Conservation (phyloP, 53 echinoderm and acorn worm genomes). For the Arbacia lixula region DNA sequence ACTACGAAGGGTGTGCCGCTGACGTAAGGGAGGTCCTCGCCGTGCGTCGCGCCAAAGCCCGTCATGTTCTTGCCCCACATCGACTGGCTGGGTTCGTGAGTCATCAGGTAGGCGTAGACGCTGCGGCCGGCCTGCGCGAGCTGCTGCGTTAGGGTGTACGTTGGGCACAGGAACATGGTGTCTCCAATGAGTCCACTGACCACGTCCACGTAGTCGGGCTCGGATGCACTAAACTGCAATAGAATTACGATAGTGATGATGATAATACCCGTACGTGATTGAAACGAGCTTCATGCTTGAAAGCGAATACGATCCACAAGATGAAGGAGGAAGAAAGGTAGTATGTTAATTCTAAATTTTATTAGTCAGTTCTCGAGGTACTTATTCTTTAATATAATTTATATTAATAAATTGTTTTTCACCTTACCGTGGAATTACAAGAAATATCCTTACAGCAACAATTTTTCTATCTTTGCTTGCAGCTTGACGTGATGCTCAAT, state of each 20-base stretch:
- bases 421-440: no score
- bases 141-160: not conserved
- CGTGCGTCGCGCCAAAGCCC: conserved; percentile 6
- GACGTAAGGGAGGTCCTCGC: conserved; percentile 21
- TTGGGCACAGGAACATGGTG: conserved; percentile 4
- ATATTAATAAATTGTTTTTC: no score
- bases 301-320: no score
- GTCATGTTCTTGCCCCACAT: conserved; percentile 1
- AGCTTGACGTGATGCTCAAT: no score
- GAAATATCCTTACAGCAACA: no score
- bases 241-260: not conserved
- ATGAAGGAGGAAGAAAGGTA: no score
- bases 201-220: not conserved
- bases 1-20: not conserved
- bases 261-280: no score
- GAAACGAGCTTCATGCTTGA: no score
- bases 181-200: not conserved
- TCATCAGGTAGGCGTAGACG: conserved; percentile 12
- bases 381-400: no score
- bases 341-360: no score
- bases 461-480: no score
- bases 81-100: conserved; percentile 6
- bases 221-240: not conserved
- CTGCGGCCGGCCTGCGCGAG: not conserved
- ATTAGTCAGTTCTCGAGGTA: no score